Percentiles rank a stretch among this genome's conserved stretches.
These are phyloP conservation scores for Heteromyza rotundicornis DNA, from an alignment of 2,888 invertebrate genomes.

Conservation along the genomic window DNA sequence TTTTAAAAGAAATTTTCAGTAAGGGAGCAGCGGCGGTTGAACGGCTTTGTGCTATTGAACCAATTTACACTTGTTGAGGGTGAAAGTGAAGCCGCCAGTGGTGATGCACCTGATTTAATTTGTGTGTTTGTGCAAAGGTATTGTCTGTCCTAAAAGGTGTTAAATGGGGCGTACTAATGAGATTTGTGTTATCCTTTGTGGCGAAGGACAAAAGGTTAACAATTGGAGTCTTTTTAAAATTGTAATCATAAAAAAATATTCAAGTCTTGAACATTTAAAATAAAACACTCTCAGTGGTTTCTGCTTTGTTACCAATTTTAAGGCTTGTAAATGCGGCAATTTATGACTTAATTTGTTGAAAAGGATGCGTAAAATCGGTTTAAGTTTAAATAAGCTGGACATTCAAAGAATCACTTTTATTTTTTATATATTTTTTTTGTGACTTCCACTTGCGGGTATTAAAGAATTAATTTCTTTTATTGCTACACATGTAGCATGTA, in stretches of 20 bases:
- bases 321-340: neutral
- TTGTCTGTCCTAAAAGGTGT: slow-evolving; percentile 47
- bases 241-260: too few species aligned
- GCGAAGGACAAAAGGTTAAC: neutral
- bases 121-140: slow-evolving; percentile 31
- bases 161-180: slow-evolving; percentile 60
- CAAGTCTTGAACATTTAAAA: too few species aligned
- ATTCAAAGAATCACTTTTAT: too few species aligned
- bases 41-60: slow-evolving; percentile 16
- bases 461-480: too few species aligned
- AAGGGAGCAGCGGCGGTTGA: slow-evolving; percentile 12
- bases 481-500: too few species aligned
- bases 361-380: too few species aligned
- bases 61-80: slow-evolving; percentile 24
- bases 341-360: neutral
- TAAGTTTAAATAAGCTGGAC: too few species aligned
- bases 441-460: too few species aligned
- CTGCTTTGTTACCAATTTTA: neutral
- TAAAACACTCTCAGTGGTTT: neutral
- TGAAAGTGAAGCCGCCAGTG: slow-evolving; percentile 28
- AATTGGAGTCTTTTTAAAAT: too few species aligned
- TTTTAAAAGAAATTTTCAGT: slow-evolving; percentile 26
- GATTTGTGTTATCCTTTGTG: too few species aligned
- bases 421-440: too few species aligned
- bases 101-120: slow-evolving; percentile 27